Base-by-base conservation (phyloP, 2,797 vertebrate genomes). In the Champsocephalus esox region DNA sequence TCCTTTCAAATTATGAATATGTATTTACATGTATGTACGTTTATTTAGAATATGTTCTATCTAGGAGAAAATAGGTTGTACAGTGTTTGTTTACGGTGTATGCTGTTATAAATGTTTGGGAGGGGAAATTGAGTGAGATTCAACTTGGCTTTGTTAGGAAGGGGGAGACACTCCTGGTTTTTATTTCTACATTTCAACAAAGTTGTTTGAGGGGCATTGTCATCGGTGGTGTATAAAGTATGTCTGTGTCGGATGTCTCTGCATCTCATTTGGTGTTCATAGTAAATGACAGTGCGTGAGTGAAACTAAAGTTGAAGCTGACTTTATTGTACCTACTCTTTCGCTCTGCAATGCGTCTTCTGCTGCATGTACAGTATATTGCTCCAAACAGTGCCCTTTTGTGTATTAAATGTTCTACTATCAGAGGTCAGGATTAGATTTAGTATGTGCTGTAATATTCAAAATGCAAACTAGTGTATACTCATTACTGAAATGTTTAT, bases 361-460 rank as follows among this genome's bases (percentile, higher is more conserved):
- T 38, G 34, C 34, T 38, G 34, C 9, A 17, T 49, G 17, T 50
- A 55, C 24, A 21, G 24, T 34, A 24, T n/a, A 48, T 16, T 14
- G 3, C 60, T 73, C 59, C 16, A 44, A 62, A 60, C 50, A 68
- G 19, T 3, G 14, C 19, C 9, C 52, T 64, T 76, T 70, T 57
- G 52, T 76, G 64, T 65, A 21, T 81, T 78, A 78, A 54, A 58
- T 67, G 58, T 60, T 52, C 41, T 54, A 44, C 57, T 76, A 55
- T 70, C 17, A 58, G 34, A 54, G 57, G 12, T 50, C 68, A 45
- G 54, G 60, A 58, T 41, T 1, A 34, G 13, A 32, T 82, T 41
- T 56, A 70, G 49, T 64, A 48, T 44, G 41, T 66, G 55, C 19
- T 82, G 13, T 75, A 70, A 43, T 12, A 3, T 69, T 77, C 60